Conservation (phyloP, 2,797 vertebrate genomes). For the Pangasius larnaudii region DNA sequence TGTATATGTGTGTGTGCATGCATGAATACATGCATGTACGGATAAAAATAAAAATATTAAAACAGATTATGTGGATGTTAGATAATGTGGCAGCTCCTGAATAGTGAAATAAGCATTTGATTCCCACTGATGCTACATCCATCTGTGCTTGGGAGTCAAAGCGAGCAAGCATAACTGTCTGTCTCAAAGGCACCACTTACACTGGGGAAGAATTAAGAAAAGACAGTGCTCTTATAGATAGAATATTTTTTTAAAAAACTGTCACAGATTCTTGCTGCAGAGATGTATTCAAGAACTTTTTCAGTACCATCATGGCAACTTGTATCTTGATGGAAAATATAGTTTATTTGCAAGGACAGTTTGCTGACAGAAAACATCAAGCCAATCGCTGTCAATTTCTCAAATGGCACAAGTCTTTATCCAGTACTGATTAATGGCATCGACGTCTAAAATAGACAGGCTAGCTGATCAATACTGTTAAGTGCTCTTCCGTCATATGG, state of each 20-base stretch:
- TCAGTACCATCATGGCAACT: neutral
- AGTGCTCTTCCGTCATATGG: conserved; percentile 7
- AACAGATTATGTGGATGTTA: conserved; percentile 8
- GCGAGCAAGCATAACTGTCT: neutral
- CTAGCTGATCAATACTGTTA: neutral
- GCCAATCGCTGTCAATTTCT: neutral
- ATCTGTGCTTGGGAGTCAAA: neutral
- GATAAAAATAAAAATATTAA: neutral
- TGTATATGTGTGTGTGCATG: conserved; percentile 25
- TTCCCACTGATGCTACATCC: neutral
- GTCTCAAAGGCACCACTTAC: neutral
- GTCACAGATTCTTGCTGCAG: neutral
- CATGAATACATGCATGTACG: neutral
- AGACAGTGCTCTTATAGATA: neutral
- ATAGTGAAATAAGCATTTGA: neutral
- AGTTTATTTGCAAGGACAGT: neutral
- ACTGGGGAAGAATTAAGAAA: neutral
- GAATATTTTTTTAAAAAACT: neutral
- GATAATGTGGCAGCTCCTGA: conserved; percentile 2
- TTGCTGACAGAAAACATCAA: neutral
- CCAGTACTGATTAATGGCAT: neutral
- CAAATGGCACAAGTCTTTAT: neutral
- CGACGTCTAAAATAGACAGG: neutral
- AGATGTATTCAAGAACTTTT: neutral
- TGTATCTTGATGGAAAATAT: neutral